Evolutionary conservation across 2,113 vertebrate genomes (phyloP).

Genomic region (Spermophilus dauricus): DNA sequence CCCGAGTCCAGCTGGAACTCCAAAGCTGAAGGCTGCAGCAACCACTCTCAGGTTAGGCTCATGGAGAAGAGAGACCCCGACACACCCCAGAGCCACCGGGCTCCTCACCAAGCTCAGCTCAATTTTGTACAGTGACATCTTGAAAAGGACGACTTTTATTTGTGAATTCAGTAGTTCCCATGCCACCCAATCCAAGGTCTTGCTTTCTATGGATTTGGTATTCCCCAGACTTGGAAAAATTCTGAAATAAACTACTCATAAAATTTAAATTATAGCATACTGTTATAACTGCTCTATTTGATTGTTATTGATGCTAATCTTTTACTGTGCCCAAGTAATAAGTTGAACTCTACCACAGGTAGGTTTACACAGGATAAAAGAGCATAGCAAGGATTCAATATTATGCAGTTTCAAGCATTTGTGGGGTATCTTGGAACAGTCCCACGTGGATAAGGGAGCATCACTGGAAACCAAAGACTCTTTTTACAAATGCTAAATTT

Average conservation of each 20-base stretch:
- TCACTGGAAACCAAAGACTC: neutral
- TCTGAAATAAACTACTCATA: neutral
- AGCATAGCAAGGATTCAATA: no score
- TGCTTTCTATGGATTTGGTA: neutral
- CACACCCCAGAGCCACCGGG: no score
- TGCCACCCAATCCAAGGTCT: neutral
- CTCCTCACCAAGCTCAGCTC: neutral
- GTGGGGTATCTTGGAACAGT: neutral
- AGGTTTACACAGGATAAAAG: neutral
- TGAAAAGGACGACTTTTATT: neutral
- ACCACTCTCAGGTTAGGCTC: neutral
- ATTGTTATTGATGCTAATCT: neutral
- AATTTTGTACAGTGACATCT: neutral
- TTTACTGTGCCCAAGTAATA: neutral
- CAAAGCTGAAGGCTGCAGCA: neutral
- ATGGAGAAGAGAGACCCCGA: neutral
- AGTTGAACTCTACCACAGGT: neutral
- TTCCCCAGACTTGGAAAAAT: neutral
- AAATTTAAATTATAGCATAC: no score
- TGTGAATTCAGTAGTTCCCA: neutral
- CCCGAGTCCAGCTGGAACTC: rapidly evolving
- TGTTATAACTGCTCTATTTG: neutral
- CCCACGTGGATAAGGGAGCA: neutral
- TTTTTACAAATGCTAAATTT: neutral
- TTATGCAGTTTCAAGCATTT: neutral